Evolutionary conservation across 2,797 vertebrate species (phyloP), one percentile per base, ranked within the genome.

Genomic region (Notoglanidium macrostoma): DNA sequence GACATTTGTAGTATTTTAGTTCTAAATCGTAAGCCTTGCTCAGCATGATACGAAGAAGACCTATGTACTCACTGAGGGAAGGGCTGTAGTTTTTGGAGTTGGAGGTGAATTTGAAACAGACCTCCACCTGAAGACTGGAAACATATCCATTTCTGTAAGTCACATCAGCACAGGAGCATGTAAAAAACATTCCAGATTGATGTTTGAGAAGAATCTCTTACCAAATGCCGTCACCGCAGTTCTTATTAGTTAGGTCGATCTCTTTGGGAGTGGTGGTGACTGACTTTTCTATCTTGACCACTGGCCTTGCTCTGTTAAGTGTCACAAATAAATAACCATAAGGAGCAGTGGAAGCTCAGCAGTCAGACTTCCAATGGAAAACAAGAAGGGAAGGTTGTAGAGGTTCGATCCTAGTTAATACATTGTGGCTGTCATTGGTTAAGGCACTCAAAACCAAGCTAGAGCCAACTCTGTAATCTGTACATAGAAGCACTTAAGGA

Each of bases 81-180:
- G 97, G 96, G 90, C 94, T 92, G 92, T 97, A 97, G 88, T 89
- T 91, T 35, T 73, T 76, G 14, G 97, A 96, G 49, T 94, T 97
- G 89, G 97, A 96, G 23, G 95, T 96, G 88, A 97, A 98, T 85
- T 93, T 94, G 92, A 99, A 98, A 92, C 98, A 99, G 0, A 94
- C 95, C 84, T 95, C 87, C 63, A 99, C 94, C 0, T 92, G 88
- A 92, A 99, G 90, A 92, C 98, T 99, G 94, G 49, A 76, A 55
- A 74, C 6, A 73, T 46, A 65, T 23, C 0, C 0, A 57, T 65
- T 85, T 51, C 2, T 21, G 26, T 26, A 8, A 77, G 35, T 83
- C 59, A 88, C 44, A 23, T 54, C 23, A 35, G 15, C 17, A n/a
- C 65, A 17, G 26, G 40, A 55, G 26, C 57, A 40, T 59, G 68